These are phyloP conservation scores for Camponotus pennsylvanicus DNA, from an alignment of 1,140 invertebrate genomes.

Conservation along the genomic window DNA sequence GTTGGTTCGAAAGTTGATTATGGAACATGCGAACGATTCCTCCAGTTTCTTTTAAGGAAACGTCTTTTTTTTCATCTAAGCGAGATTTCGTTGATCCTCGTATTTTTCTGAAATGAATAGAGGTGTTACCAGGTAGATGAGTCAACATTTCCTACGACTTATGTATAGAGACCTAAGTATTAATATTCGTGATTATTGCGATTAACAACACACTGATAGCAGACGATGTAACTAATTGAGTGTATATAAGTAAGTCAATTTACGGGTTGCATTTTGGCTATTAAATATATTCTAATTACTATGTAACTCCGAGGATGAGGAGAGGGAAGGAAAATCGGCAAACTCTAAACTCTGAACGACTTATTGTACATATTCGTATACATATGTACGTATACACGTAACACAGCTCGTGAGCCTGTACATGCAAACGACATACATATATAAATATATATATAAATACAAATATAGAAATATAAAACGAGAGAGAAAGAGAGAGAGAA, in stretches of 20 bases:
- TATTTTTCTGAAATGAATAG: background rate
- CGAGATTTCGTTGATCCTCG: slow-evolving; percentile 30
- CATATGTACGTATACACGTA: slow-evolving; percentile 57
- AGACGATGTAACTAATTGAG: slow-evolving; percentile 69
- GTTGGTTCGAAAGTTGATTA: background rate
- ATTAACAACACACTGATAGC: slow-evolving; percentile 68
- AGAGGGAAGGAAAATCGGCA: slow-evolving; percentile 38
- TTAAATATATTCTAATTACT: slow-evolving; percentile 69
- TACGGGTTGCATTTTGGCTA: slow-evolving; percentile 73
- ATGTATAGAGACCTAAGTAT: slow-evolving; percentile 69
- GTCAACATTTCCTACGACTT: slow-evolving; percentile 65
- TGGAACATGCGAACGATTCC: background rate
- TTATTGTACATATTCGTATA: slow-evolving; percentile 68
- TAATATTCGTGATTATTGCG: slow-evolving; percentile 73
- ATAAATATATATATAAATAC: slow-evolving; percentile 33
- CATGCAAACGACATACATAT: slow-evolving; percentile 57
- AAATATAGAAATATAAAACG: slow-evolving; percentile 28
- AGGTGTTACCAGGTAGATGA: slow-evolving; percentile 75
- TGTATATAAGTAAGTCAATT: slow-evolving; percentile 72
- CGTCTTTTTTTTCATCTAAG: slow-evolving; percentile 4
- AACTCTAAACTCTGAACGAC: slow-evolving; percentile 48
- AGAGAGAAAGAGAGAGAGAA: background rate
- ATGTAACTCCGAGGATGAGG: slow-evolving; percentile 47
- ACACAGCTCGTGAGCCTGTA: slow-evolving; percentile 43
- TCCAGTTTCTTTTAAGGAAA: background rate